A percentile compares a stretch with the other conserved stretches of the same genome.
These are phyloP conservation scores for Palythoa caribaeorum DNA, from an alignment of 92 coral and sea anemone species.

Conservation along the genomic window DNA sequence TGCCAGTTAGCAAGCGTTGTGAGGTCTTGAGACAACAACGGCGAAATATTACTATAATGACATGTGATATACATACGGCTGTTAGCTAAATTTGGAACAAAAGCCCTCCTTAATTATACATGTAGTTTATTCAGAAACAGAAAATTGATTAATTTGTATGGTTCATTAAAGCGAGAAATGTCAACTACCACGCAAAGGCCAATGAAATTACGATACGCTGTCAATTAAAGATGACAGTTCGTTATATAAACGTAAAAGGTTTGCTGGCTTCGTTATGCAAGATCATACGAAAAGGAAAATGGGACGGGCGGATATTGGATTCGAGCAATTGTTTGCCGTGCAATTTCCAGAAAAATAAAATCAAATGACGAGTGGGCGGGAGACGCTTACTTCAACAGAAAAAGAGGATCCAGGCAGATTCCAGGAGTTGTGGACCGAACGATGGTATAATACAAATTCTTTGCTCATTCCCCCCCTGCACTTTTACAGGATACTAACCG, in stretches of 20 bases:
- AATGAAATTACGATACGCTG: background rate
- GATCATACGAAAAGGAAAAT: background rate
- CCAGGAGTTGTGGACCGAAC: too few species aligned
- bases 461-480: too few species aligned
- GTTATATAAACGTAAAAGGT: background rate
- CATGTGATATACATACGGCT: background rate
- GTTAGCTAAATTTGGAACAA: slow-evolving; percentile 37
- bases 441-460: too few species aligned
- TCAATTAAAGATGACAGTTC: background rate
- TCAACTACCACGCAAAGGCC: slow-evolving; percentile 1
- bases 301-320: background rate
- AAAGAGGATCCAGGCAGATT: too few species aligned
- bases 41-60: background rate
- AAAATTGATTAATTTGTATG: slow-evolving; percentile 16
- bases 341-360: background rate
- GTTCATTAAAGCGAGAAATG: slow-evolving; percentile 19
- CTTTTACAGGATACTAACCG: too few species aligned
- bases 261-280: background rate
- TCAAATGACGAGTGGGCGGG: background rate
- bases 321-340: background rate
- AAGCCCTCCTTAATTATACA: slow-evolving; percentile 5
- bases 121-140: slow-evolving; percentile 9
- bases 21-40: background rate
- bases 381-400: too few species aligned
- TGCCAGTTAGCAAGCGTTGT: background rate